Evolutionary conservation across 2,888 invertebrate species (phyloP), one percentile per base, ranked within the genome.

Genomic region (Noctua janthina): DNA sequence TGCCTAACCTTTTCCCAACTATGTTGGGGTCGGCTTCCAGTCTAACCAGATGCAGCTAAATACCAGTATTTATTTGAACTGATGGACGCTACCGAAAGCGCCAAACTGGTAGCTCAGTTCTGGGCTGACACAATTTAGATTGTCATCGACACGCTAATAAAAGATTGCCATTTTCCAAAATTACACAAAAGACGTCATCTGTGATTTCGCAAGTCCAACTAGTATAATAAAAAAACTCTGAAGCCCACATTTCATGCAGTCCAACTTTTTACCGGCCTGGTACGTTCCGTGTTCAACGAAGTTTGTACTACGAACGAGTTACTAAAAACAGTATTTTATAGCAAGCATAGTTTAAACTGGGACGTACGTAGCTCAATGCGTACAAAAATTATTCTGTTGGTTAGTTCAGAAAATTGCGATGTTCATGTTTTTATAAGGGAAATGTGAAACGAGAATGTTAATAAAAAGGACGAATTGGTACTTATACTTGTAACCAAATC

Each of bases 311-410:
- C 83, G 83, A 75, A 76, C 64, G 79, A 82, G 88, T 85, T 86
- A 84, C 79, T 88, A 83, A 85, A 89, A 87, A 87, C 82, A 84
- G 81, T 84, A 80, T 88, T 90, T 89, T 89, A 83, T 71, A 54
- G 68, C 83, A 78, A 82, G 78, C 84, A 79, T 74, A 87, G 87
- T 87, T 85, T 83, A 54, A 90, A 88, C 88, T 84, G 73, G 88
- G 74, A 79, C 85, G 79, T 74, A 69, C 85, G 79, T 74, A 69
- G 81, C 56, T 69, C 74, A 72, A 77, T 84, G 74, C 43, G 79
- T 78, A 56, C 46, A 79, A 78, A 82, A 74, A 81, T 86, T 81
- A 78, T 79, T 77, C 54, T 72, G 79, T 78, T 70, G 29, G 35
- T 39, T 76, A 78, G 77, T 83, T 85, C 80, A 72, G 69, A 73